Evolutionary conservation across 2,888 invertebrate species (phyloP).

Genomic region (Taphrorychus bicolor): DNA sequence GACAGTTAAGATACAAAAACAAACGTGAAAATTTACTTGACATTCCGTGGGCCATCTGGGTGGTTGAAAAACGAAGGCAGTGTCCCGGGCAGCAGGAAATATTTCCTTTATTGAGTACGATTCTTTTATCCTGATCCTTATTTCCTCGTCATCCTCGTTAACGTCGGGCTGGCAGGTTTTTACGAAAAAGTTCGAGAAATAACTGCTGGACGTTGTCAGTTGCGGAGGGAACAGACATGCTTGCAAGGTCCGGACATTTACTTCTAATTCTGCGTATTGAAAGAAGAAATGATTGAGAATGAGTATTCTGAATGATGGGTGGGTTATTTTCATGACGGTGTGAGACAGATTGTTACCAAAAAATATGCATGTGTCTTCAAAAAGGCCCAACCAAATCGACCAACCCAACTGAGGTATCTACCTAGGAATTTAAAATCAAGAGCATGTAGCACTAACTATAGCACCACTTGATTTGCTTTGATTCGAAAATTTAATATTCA

Average conservation of each 20-base stretch:
- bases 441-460: no score
- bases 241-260: conserved; percentile 70
- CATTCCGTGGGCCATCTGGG: conserved; percentile 90
- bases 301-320: no score
- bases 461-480: no score
- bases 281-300: no score
- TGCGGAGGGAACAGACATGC: conserved; percentile 69
- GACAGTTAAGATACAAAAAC: neutral
- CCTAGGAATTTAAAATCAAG: no score
- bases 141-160: conserved; percentile 51
- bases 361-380: no score
- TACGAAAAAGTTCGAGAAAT: conserved; percentile 70
- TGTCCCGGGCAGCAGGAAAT: conserved; percentile 59
- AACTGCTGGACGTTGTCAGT: conserved; percentile 59
- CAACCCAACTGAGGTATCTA: no score
- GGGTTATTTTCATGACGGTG: no score
- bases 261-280: conserved; percentile 39
- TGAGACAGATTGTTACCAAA: no score
- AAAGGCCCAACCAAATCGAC: no score
- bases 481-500: no score
- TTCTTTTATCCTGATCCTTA: conserved; percentile 45
- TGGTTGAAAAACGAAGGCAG: conserved; percentile 70
- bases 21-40: conserved; percentile 67
- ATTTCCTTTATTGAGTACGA: conserved; percentile 67
- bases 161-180: conserved; percentile 61